Evolutionary conservation across 1,140 invertebrate species (phyloP), one percentile per base, ranked within the genome.

Genomic region (Drosophila busckii): DNA sequence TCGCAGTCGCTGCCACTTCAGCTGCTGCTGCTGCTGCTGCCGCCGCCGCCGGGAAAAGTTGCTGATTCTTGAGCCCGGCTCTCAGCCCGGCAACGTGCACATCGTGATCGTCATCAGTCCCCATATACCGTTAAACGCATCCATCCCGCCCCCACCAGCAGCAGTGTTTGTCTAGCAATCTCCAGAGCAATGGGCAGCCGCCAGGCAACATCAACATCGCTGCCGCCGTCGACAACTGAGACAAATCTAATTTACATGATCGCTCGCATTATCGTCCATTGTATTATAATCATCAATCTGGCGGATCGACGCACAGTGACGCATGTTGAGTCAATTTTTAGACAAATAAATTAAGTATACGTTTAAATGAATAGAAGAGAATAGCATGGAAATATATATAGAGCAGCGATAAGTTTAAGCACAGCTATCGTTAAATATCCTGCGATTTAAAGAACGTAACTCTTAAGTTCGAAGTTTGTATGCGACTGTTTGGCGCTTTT

Each of bases 211-310:
- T 23, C 49, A 32, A 25, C 44, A 26, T 16, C 46, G 25, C 25
- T 25, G 40, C 34, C 31, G 44, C 22, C 49, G 59, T 53, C 60
- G 41, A 50, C 59, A 70, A 76, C 70, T 70, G 70, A 75, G 75
- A 82, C 76, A 82, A 82, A 82, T 82, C 76, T 82, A 82, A 82
- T 82, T 82, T 82, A 83, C 75, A 82, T 82, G 75, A 82, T 83
- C 69, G 62, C 75, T 82, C 76, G 76, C 76, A 82, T 82, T 82
- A 82, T 76, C 76, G 56, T 82, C 76, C 76, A 82, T 82, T 82
- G 75, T 82, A 82, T 82, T 82, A 82, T 82, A 82, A 82, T 82
- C 75, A 82, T 75, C 38, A 82, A 73, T 82, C 49, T 82, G 59
- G 63, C 49, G 58, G 23, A 40, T 40, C 56, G 41, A 28, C 32